phyloP scores from a whole-genome alignment of 2,797 vertebrate genomes.

The Megaceryle alcyon region DNA sequence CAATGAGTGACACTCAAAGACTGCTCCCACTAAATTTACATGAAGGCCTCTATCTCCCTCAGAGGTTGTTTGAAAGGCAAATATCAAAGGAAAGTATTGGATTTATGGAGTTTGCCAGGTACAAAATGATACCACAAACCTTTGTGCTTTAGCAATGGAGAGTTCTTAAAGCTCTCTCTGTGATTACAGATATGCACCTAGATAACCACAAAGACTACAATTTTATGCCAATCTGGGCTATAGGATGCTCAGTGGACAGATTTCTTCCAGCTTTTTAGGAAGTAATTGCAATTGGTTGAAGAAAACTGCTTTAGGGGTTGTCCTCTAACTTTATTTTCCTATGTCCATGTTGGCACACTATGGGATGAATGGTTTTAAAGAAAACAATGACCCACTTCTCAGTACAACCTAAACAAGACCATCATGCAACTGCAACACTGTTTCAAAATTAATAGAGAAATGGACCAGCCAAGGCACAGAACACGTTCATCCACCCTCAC shows the following conservation, averaged over 20 bases:
- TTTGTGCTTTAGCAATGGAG: background rate
- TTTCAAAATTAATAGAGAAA: background rate
- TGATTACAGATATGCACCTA: background rate
- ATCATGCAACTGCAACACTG: background rate
- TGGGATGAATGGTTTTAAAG: background rate
- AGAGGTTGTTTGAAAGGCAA: background rate
- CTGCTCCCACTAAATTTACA: background rate
- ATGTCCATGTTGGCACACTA: background rate
- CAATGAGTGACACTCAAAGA: background rate
- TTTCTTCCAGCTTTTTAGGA: background rate
- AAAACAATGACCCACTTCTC: background rate
- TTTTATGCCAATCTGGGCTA: background rate
- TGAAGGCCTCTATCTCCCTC: too few relatives aligned
- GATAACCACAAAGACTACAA: background rate
- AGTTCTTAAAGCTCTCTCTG: background rate
- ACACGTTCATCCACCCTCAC: background rate
- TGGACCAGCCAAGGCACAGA: background rate
- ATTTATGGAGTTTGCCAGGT: background rate
- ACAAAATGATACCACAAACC: background rate
- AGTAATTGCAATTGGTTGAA: background rate
- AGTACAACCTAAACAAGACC: background rate
- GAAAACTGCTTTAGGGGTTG: background rate
- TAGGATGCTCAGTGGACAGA: background rate
- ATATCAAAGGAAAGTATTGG: background rate
- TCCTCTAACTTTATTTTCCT: background rate